Evolutionary conservation across 2,888 invertebrate species (phyloP).

Genomic region (Pediacus dermestoides): DNA sequence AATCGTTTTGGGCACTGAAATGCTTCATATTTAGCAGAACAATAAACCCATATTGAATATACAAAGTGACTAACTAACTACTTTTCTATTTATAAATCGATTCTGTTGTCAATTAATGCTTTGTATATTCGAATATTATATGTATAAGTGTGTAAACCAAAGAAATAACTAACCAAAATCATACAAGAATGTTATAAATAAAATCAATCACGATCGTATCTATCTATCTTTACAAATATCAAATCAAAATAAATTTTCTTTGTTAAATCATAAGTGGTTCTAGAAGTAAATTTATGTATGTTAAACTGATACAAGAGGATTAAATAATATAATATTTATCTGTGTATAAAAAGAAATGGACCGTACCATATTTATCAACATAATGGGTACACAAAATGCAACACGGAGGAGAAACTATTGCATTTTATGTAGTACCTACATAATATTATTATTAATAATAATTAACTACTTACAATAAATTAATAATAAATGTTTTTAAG

Average conservation of each 20-base stretch:
- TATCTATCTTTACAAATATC: slow-evolving; percentile 7
- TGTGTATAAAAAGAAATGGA: slow-evolving; percentile 12
- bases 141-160: slow-evolving; percentile 17
- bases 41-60: slow-evolving; percentile 16
- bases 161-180: slow-evolving; percentile 13
- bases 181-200: too few relatives aligned
- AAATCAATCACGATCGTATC: too few relatives aligned
- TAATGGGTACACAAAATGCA: background rate
- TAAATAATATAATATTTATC: slow-evolving; percentile 4
- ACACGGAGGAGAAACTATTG: slow-evolving; percentile 1
- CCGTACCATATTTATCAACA: slow-evolving; percentile 20
- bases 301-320: slow-evolving; percentile 3
- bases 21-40: slow-evolving; percentile 32
- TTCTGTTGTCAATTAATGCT: background rate
- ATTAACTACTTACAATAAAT: too few relatives aligned
- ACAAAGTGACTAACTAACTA: slow-evolving; percentile 9
- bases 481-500: slow-evolving; percentile 22
- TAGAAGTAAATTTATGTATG: slow-evolving; percentile 5
- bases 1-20: slow-evolving; percentile 36
- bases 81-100: background rate
- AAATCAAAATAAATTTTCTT: background rate
- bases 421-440: slow-evolving; percentile 5
- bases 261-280: slow-evolving; percentile 4
- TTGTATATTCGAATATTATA: slow-evolving; percentile 5
- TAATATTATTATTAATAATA: background rate